A percentile compares a stretch with the other conserved stretches of the same genome.
Conservation (phyloP, 1,140 invertebrate genomes). For the Sesamia nonagrioides region DNA sequence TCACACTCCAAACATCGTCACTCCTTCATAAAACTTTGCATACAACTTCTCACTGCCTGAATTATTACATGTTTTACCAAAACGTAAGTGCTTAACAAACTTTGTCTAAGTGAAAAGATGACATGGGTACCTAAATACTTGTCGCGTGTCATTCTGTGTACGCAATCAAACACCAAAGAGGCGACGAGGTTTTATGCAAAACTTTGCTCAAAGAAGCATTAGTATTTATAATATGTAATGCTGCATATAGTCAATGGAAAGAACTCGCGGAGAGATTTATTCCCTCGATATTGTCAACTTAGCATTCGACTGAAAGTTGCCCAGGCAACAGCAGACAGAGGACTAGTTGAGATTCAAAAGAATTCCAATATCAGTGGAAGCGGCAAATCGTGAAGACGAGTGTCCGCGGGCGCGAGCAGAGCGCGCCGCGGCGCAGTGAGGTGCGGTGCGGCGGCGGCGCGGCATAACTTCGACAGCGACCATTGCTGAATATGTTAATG, state of each 20-base stretch:
- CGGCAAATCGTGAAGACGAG: constrained; percentile 55
- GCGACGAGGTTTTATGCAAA: constrained; percentile 30
- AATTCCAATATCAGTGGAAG: constrained; percentile 78
- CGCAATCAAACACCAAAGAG: constrained; percentile 18
- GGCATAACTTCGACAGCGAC: constrained; percentile 54
- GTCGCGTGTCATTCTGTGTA: constrained; percentile 37
- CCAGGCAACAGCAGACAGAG: constrained; percentile 56
- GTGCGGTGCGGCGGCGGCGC: constrained; percentile 14
- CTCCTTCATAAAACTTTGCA: constrained; percentile 71
- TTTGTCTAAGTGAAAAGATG: constrained; percentile 65
- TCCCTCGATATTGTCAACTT: constrained; percentile 66
- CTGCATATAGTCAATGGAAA: constrained; percentile 23
- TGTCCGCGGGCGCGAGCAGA: constrained; percentile 45
- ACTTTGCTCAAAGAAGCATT: constrained; percentile 12
- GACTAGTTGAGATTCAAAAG: constrained; percentile 79
- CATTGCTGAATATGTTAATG: constrained; percentile 79
- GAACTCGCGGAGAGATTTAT: constrained; percentile 45
- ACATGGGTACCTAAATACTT: constrained; percentile 50
- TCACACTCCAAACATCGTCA: constrained; percentile 68
- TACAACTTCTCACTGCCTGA: constrained; percentile 63
- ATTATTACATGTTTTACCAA: constrained; percentile 76
- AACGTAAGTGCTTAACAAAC: constrained; percentile 71
- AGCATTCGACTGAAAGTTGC: constrained; percentile 70
- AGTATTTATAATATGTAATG: constrained; percentile 3
- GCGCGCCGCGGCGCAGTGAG: constrained; percentile 48